phyloP scores from a whole-genome alignment of 2,888 invertebrate species.

The Eupithecia inturbata region DNA sequence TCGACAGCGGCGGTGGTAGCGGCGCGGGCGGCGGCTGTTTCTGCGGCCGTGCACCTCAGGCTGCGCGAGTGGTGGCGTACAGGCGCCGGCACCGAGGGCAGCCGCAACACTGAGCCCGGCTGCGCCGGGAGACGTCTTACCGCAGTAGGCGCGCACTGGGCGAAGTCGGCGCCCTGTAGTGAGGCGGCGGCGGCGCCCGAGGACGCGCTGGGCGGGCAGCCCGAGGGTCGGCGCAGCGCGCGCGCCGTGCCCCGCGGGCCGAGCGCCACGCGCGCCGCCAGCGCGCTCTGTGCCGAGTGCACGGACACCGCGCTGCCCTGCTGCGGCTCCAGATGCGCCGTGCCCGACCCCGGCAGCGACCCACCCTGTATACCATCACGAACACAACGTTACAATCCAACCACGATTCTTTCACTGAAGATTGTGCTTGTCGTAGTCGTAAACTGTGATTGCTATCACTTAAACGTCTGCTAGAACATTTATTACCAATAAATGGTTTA shows the following conservation, averaged over 20 bases:
- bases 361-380: conserved; percentile 86
- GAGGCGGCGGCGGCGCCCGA: conserved; percentile 32
- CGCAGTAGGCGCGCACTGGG: conserved; percentile 87
- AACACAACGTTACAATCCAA: conserved; percentile 17
- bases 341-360: conserved; percentile 95
- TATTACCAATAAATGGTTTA: background rate
- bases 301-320: conserved; percentile 48
- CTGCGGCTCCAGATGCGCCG: conserved; percentile 91
- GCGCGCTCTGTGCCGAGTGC: conserved; percentile 30
- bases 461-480: background rate
- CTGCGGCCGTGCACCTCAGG: conserved; percentile 1
- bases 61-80: conserved; percentile 83
- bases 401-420: background rate
- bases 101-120: conserved; percentile 78
- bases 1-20: background rate
- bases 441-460: background rate
- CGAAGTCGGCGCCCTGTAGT: conserved; percentile 26
- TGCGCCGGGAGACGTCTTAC: conserved; percentile 89
- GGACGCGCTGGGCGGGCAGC: conserved; percentile 81
- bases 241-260: conserved; percentile 84
- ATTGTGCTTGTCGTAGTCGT: background rate
- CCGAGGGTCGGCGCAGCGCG: conserved; percentile 84
- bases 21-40: background rate
- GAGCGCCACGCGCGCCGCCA: conserved; percentile 31
- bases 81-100: conserved; percentile 83